These are phyloP conservation scores for Pseudoips prasinana DNA, from an alignment of 2,888 invertebrate genomes.

Conservation along the genomic window DNA sequence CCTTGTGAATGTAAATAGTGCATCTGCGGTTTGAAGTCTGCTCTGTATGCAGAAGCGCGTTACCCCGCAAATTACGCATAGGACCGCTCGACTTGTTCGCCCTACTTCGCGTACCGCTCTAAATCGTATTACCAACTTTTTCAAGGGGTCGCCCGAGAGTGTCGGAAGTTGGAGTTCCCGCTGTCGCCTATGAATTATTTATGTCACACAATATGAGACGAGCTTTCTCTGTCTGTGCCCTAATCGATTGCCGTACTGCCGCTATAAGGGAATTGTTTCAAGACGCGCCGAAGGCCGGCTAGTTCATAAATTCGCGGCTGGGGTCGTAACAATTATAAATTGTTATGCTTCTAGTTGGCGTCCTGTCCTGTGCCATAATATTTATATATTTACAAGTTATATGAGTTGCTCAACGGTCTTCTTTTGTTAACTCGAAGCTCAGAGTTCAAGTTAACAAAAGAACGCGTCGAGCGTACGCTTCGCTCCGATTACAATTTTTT, in stretches of 20 bases:
- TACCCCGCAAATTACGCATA: constrained; percentile 49
- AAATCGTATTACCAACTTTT: constrained; percentile 63
- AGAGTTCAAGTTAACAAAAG: no score
- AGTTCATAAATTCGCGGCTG: constrained; percentile 35
- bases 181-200: constrained; percentile 53
- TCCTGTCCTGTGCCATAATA: no score
- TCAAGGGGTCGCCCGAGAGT: constrained; percentile 33
- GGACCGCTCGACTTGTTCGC: constrained; percentile 32
- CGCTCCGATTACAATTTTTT: no score
- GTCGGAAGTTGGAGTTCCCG: constrained; percentile 12
- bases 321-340: constrained; percentile 33
- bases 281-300: constrained; percentile 43
- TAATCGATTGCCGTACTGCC: constrained; percentile 48
- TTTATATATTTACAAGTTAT: no score
- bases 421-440: no score
- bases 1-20: constrained; percentile 42
- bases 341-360: constrained; percentile 37
- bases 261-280: constrained; percentile 54
- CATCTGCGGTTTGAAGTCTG: constrained; percentile 21
- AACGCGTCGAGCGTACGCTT: no score
- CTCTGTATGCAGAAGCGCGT: constrained; percentile 52
- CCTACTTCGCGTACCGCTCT: constrained; percentile 42
- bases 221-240: constrained; percentile 44
- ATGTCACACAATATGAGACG: constrained; percentile 45
- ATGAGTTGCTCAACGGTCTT: no score